Evolutionary conservation across 1,140 invertebrate species (phyloP), one percentile per base, ranked within the genome.

Genomic region (Cydia pomonella): DNA sequence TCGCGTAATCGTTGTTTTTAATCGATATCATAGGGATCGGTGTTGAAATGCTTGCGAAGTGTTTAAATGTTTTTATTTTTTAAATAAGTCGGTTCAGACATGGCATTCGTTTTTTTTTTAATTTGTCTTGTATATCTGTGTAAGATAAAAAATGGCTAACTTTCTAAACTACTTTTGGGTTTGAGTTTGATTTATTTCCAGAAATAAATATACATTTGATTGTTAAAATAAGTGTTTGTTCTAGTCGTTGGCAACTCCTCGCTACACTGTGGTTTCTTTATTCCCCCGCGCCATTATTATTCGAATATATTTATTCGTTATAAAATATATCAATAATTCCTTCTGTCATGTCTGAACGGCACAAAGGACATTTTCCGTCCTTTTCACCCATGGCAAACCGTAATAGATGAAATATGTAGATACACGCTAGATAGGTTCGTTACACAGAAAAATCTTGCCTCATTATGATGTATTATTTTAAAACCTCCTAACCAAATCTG

Each of bases 1-100:
- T 63, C 73, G 76, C 75, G 75, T 81, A 80, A 74, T 78, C 77
- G 33, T 82, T 81, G 73, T 73, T 77, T 79, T 77, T 74, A 78
- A 73, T 66, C 62, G 53, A 47, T 76, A 75, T 33, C 64, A 44
- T 80, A 82, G 78, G 79, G 9, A 72, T 82, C 73, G 80, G 71
- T 78, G 63, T 64, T 83, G 27, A 78, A 76, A 78, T 75, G 82
- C 82, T 83, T 82, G 74, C 38, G 73, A 64, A 64, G 38, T 18
- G n/a, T 69, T 33, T 29, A 41, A 23, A 73, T 63, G 38, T 73
- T 77, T 74, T 59, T 74, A 72, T 74, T 75, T 18, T 50, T 44
- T 41, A 10, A 13, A 13, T 3, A 50, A 50, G 47, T 18, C 21
- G 0, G 21, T 59, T 59, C 53, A 59, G 53, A 23, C 53, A 59